These are phyloP conservation scores for Mallateleia sp. DNA, from an alignment of 2,888 invertebrate species.

Conservation along the genomic window DNA sequence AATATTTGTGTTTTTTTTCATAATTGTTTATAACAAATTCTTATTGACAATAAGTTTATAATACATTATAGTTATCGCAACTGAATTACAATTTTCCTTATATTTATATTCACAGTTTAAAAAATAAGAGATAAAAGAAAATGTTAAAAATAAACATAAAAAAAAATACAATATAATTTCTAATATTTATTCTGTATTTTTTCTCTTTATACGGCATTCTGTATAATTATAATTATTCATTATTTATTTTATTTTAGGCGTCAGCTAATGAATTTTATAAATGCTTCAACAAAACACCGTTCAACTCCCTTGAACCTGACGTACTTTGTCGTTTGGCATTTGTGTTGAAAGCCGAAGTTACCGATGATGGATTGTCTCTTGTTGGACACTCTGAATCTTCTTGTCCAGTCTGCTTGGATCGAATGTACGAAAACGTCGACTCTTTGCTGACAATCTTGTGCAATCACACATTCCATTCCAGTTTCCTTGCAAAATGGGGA, in stretches of 20 bases:
- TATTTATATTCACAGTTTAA: too few relatives aligned
- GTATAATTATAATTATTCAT: background rate
- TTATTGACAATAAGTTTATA: too few relatives aligned
- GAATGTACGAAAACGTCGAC: slow-evolving; percentile 99
- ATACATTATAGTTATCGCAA: too few relatives aligned
- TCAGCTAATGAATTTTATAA: slow-evolving; percentile 97
- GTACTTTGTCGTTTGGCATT: slow-evolving; percentile 98
- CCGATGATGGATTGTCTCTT: slow-evolving; percentile 94
- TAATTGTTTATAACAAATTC: too few relatives aligned
- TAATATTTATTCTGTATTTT: too few relatives aligned
- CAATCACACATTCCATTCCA: slow-evolving; percentile 98
- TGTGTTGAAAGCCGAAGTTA: slow-evolving; percentile 97
- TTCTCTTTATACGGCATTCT: too few relatives aligned
- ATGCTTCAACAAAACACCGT: slow-evolving; percentile 97
- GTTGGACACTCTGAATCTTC: slow-evolving; percentile 97
- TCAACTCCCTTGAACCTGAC: slow-evolving; percentile 98
- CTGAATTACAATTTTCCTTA: too few relatives aligned
- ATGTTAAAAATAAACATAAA: too few relatives aligned
- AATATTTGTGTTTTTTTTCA: too few relatives aligned
- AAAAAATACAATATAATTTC: too few relatives aligned
- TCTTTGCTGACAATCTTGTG: slow-evolving; percentile 99
- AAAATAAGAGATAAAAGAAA: too few relatives aligned
- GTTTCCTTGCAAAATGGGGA: slow-evolving; percentile 98
- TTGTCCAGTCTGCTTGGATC: slow-evolving; percentile 98
- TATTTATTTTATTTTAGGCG: slow-evolving; percentile 90